These are phyloP conservation scores for Disparrhopalites patrizii DNA, from an alignment of 2,888 invertebrate genomes.

Conservation along the genomic window DNA sequence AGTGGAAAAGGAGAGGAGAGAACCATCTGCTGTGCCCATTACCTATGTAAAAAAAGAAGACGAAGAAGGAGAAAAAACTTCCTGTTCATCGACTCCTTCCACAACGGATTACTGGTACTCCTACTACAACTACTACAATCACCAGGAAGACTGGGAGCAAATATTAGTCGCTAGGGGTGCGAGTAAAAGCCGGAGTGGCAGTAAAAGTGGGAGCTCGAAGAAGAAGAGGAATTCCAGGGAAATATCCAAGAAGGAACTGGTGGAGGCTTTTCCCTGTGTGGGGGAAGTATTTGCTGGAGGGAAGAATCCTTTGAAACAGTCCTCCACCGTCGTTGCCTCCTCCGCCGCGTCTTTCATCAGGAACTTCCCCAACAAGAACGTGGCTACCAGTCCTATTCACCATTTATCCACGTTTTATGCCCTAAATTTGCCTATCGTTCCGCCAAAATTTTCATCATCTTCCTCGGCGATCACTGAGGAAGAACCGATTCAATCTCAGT, in stretches of 20 bases:
- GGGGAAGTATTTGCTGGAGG: too few relatives aligned
- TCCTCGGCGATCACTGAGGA: neutral
- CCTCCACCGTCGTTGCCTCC: too few relatives aligned
- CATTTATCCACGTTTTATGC: constrained; percentile 28
- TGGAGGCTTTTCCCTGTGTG: too few relatives aligned
- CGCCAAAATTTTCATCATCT: neutral
- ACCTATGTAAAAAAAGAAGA: constrained; percentile 1
- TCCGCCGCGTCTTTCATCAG: too few relatives aligned
- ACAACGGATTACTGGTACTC: too few relatives aligned
- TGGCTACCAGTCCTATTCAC: constrained; percentile 27
- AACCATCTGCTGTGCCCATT: constrained; percentile 13
- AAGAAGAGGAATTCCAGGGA: neutral
- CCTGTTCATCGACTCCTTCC: neutral
- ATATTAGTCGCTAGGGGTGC: neutral
- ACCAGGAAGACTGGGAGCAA: neutral
- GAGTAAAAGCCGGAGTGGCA: neutral
- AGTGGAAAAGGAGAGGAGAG: constrained; percentile 16
- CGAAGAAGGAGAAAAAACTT: too few relatives aligned
- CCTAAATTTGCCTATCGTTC: constrained; percentile 24
- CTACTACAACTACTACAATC: too few relatives aligned
- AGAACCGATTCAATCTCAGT: neutral
- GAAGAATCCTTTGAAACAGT: too few relatives aligned
- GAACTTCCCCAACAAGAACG: constrained; percentile 12
- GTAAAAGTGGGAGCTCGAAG: neutral
- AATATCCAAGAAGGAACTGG: too few relatives aligned